phyloP scores from a whole-genome alignment of 2,888 invertebrate genomes.

The Lasius fuliginosus region DNA sequence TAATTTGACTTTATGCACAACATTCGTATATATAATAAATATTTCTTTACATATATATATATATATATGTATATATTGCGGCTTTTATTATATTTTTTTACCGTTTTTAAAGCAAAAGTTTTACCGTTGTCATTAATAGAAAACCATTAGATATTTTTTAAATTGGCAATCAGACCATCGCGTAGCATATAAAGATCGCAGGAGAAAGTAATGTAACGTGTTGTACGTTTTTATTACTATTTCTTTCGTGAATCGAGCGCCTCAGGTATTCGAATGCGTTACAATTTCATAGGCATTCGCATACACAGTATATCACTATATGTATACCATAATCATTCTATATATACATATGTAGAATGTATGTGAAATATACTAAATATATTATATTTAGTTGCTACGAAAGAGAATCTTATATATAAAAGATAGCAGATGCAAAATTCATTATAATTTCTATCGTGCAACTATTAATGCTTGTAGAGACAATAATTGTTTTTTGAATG shows the following conservation, averaged over 20 bases:
- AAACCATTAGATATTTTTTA: constrained; percentile 35
- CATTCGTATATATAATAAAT: too few relatives aligned
- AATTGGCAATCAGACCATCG: constrained; percentile 14
- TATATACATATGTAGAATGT: constrained; percentile 71
- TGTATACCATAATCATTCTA: constrained; percentile 46
- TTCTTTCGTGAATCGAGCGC: constrained; percentile 52
- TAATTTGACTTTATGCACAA: neutral
- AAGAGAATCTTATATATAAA: constrained; percentile 46
- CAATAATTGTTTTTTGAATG: neutral
- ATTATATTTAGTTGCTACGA: constrained; percentile 71
- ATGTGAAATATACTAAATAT: constrained; percentile 51
- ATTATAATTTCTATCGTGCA: neutral
- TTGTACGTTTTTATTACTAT: constrained; percentile 65
- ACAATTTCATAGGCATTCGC: constrained; percentile 57
- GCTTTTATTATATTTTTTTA: neutral
- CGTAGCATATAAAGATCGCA: constrained; percentile 52
- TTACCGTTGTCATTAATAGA: neutral
- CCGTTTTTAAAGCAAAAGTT: neutral
- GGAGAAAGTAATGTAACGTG: constrained; percentile 65
- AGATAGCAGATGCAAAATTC: neutral
- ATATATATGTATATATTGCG: neutral
- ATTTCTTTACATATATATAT: too few relatives aligned
- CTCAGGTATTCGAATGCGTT: constrained; percentile 58
- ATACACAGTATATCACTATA: constrained; percentile 32
- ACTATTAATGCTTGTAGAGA: neutral